phyloP scores from a whole-genome alignment of 2,888 invertebrate genomes.

The Trichogramma dendrolimi region DNA sequence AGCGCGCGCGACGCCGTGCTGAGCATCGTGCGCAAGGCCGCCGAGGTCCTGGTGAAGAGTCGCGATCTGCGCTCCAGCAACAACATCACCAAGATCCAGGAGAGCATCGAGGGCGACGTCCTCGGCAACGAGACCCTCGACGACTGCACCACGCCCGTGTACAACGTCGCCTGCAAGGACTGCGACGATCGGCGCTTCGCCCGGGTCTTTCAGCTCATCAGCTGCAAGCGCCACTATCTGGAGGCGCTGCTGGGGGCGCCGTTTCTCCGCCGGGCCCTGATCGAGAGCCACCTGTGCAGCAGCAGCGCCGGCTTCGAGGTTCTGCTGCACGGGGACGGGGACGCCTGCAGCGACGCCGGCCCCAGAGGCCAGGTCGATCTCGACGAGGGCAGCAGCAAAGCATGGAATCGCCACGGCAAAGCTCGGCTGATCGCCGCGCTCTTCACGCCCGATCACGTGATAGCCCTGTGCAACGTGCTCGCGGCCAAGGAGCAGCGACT shows the following conservation, averaged over 20 bases:
- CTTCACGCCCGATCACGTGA: constrained; percentile 66
- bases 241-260: constrained; percentile 60
- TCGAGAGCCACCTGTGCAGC: constrained; percentile 50
- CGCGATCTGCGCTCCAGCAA: constrained; percentile 59
- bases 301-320: constrained; percentile 9
- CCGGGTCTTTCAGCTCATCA: constrained; percentile 69
- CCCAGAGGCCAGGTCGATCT: background rate
- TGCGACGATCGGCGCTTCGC: constrained; percentile 70
- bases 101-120: constrained; percentile 37
- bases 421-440: constrained; percentile 61
- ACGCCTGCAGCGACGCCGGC: constrained; percentile 15
- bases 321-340: background rate
- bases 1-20: constrained; percentile 87
- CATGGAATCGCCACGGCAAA: constrained; percentile 22
- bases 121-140: constrained; percentile 34
- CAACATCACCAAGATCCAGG: constrained; percentile 55
- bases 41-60: constrained; percentile 74
- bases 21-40: constrained; percentile 88
- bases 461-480: constrained; percentile 74
- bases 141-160: constrained; percentile 67
- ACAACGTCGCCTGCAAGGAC: constrained; percentile 67
- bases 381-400: background rate
- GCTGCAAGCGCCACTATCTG: constrained; percentile 64
- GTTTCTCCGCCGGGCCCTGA: constrained; percentile 61
- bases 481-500: constrained; percentile 66